Conservation (phyloP, 2,113 vertebrate genomes). For the Bufo bufo region DNA sequence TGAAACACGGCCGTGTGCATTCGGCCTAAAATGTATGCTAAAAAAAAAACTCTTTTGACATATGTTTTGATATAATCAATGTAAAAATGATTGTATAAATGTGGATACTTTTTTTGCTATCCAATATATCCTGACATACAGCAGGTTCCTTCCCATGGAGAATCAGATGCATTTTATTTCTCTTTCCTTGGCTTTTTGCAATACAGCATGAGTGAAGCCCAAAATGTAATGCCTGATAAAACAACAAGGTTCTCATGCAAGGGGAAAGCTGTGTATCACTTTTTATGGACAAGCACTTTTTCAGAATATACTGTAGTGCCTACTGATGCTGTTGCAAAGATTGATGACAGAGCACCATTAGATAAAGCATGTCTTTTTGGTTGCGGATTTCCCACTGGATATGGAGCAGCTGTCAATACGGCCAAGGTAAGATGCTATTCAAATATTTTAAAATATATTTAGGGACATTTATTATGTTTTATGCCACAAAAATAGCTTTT, state of each 20-base stretch:
- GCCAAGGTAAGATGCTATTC: slow-evolving; percentile 70
- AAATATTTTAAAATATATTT: too few species aligned
- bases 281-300: slow-evolving; percentile 84
- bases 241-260: slow-evolving; percentile 76
- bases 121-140: not conserved
- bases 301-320: slow-evolving; percentile 81
- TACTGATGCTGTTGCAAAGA: slow-evolving; percentile 78
- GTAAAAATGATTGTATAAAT: too few species aligned
- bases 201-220: slow-evolving; percentile 26
- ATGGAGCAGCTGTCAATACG: slow-evolving; percentile 79
- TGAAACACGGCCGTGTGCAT: too few species aligned
- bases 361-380: slow-evolving; percentile 83
- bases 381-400: slow-evolving; percentile 81
- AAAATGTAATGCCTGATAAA: slow-evolving; percentile 62
- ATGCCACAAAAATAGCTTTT: too few species aligned
- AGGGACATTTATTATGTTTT: too few species aligned
- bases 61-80: not conserved
- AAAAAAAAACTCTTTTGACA: too few species aligned
- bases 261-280: slow-evolving; percentile 80
- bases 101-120: not conserved
- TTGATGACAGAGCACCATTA: slow-evolving; percentile 72
- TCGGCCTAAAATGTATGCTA: too few species aligned
- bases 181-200: slow-evolving; percentile 19
- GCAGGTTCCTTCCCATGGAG: not conserved
- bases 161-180: not conserved